Percentiles rank a stretch among this genome's conserved stretches.
Conservation (phyloP, 1,140 invertebrate species). For the Cydia amplana region DNA sequence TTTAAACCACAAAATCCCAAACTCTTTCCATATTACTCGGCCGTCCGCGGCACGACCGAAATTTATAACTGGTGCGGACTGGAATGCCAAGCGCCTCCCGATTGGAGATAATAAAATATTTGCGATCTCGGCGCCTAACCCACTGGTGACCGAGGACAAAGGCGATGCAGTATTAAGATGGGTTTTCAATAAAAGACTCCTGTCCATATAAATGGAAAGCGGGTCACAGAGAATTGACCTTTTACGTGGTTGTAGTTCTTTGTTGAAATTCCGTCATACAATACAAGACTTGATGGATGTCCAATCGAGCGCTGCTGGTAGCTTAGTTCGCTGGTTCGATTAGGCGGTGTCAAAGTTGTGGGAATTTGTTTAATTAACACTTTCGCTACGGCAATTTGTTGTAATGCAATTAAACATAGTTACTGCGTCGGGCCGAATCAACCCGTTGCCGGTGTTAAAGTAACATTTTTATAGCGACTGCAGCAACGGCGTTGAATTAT, state of each 20-base stretch:
- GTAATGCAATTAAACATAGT: too few species aligned
- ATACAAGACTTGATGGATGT: too few species aligned
- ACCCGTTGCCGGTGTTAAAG: too few species aligned
- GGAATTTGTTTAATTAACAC: too few species aligned
- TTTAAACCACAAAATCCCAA: slow-evolving; percentile 5
- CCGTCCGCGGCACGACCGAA: slow-evolving; percentile 14
- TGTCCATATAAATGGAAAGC: slow-evolving; percentile 23
- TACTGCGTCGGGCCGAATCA: too few species aligned
- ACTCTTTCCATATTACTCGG: slow-evolving; percentile 14
- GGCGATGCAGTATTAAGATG: slow-evolving; percentile 25
- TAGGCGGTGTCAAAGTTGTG: too few species aligned
- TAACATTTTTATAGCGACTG: too few species aligned
- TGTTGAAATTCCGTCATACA: neutral
- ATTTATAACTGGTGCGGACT: slow-evolving; percentile 24
- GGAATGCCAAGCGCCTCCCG: slow-evolving; percentile 21
- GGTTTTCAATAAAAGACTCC: slow-evolving; percentile 23
- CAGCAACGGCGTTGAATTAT: too few species aligned
- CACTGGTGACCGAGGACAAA: slow-evolving; percentile 4
- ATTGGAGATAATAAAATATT: slow-evolving; percentile 32
- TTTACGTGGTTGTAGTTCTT: neutral
- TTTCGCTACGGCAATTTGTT: too few species aligned
- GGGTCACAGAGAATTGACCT: neutral
- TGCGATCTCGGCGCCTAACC: neutral
- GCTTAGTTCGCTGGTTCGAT: too few species aligned
- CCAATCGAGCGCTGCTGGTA: too few species aligned